phyloP scores from a whole-genome alignment of 2,113 vertebrate species.

The Coracopsis vasa region DNA sequence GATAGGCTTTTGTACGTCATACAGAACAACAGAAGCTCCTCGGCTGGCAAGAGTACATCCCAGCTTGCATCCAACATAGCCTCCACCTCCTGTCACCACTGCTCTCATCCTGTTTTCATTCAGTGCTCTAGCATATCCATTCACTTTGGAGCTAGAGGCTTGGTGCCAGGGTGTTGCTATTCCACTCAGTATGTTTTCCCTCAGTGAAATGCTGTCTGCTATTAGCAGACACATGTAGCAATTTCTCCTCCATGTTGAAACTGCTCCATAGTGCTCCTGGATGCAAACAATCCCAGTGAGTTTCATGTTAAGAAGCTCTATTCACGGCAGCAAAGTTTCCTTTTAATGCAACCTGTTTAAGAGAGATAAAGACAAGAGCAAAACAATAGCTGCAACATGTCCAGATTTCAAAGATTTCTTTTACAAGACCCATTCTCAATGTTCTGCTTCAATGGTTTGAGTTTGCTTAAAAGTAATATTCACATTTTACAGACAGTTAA shows the following conservation, averaged over 20 bases:
- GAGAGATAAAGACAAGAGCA: not conserved
- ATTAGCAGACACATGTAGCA: not conserved
- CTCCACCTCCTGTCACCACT: constrained; percentile 89
- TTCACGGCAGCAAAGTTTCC: not conserved
- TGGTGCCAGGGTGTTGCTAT: not conserved
- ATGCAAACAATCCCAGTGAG: not conserved
- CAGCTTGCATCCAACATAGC: constrained; percentile 90
- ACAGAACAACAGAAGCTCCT: constrained; percentile 83
- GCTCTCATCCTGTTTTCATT: constrained; percentile 61
- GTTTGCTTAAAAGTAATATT: not conserved
- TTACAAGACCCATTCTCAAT: not conserved
- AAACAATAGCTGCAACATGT: not conserved
- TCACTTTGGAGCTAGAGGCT: not conserved
- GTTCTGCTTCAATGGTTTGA: not conserved
- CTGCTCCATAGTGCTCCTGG: constrained; percentile 17
- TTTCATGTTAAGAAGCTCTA: constrained; percentile 52
- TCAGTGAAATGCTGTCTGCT: not conserved
- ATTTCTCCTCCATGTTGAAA: not conserved
- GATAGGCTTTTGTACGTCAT: constrained; percentile 81
- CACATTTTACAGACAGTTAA: not conserved
- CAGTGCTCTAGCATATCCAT: not conserved
- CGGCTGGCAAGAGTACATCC: constrained; percentile 80
- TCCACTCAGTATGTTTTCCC: constrained; percentile 35
- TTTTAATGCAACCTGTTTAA: constrained; percentile 5
- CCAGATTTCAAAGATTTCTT: not conserved